These are phyloP conservation scores for Hemiprocne comata DNA, from an alignment of 2,113 vertebrate species.

Conservation along the genomic window DNA sequence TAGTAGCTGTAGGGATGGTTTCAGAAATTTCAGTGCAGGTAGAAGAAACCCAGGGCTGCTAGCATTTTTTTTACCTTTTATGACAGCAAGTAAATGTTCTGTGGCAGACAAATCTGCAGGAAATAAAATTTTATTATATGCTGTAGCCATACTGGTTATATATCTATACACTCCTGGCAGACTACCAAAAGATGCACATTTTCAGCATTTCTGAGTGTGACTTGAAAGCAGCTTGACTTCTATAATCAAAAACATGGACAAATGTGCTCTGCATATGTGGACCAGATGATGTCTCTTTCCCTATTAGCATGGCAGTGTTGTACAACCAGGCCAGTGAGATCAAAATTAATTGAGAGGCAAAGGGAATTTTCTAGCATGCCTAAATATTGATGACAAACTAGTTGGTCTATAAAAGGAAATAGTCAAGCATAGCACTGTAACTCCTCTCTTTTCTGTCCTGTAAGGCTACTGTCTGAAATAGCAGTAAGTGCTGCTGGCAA, in stretches of 20 bases:
- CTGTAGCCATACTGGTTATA: slow-evolving; percentile 31
- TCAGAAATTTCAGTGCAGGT: slow-evolving; percentile 40
- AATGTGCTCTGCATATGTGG: neutral
- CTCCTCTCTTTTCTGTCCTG: neutral
- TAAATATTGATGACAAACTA: neutral
- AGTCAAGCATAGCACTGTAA: neutral
- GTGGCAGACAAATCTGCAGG: slow-evolving; percentile 70
- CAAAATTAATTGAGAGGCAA: neutral
- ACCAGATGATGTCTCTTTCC: slow-evolving; percentile 12
- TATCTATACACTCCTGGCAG: slow-evolving; percentile 56
- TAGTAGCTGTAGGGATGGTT: slow-evolving; percentile 36
- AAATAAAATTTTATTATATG: slow-evolving; percentile 69
- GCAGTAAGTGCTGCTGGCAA: neutral
- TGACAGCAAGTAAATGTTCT: slow-evolving; percentile 71
- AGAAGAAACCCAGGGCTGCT: slow-evolving; percentile 46
- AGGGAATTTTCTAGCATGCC: neutral
- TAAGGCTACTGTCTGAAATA: neutral
- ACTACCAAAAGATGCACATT: slow-evolving; percentile 46
- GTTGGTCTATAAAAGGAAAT: neutral
- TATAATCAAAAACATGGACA: slow-evolving; percentile 51
- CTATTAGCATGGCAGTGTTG: neutral
- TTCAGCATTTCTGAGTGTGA: slow-evolving; percentile 19
- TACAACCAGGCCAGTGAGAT: neutral
- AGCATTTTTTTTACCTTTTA: slow-evolving; percentile 52
- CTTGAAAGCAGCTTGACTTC: slow-evolving; percentile 63